A percentile compares a stretch with the other conserved stretches of the same genome.
Conservation (phyloP, 2,888 invertebrate species). For the Rugalucina vietnamica region DNA sequence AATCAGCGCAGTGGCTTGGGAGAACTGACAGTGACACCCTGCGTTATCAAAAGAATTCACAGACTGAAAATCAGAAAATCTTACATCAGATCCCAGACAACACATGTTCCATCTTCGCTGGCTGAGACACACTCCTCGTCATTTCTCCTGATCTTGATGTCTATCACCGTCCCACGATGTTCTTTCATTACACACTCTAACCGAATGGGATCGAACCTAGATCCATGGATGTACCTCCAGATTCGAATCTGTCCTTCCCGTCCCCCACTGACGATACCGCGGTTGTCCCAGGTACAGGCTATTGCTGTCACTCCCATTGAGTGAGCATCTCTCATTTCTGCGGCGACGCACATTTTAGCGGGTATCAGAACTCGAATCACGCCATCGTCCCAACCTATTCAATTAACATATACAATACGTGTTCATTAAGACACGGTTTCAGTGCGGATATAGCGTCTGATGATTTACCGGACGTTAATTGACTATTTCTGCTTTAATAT, state of each 20-base stretch:
- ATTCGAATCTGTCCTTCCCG: conserved; percentile 91
- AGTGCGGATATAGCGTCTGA: no score
- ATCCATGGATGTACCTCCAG: conserved; percentile 71
- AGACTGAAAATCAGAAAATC: conserved; percentile 55
- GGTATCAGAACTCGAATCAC: conserved; percentile 79
- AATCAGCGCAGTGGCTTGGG: no score
- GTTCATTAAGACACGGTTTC: no score
- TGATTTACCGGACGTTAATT: no score
- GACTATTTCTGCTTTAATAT: no score
- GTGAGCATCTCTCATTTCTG: conserved; percentile 94
- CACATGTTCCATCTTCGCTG: conserved; percentile 95
- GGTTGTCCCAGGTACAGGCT: conserved; percentile 89
- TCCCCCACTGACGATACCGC: conserved; percentile 92
- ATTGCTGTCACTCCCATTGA: conserved; percentile 94
- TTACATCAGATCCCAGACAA: conserved; percentile 95
- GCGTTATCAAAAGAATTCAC: background rate
- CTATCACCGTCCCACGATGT: conserved; percentile 94
- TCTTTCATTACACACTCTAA: conserved; percentile 88
- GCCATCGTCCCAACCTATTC: conserved; percentile 85
- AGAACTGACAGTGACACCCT: background rate
- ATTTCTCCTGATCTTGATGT: conserved; percentile 90
- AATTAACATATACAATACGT: no score
- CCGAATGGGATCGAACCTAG: conserved; percentile 44
- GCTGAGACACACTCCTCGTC: conserved; percentile 94
- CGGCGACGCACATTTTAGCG: conserved; percentile 80